Conservation (phyloP, 1,140 invertebrate genomes). For the Hestina assimilis region DNA sequence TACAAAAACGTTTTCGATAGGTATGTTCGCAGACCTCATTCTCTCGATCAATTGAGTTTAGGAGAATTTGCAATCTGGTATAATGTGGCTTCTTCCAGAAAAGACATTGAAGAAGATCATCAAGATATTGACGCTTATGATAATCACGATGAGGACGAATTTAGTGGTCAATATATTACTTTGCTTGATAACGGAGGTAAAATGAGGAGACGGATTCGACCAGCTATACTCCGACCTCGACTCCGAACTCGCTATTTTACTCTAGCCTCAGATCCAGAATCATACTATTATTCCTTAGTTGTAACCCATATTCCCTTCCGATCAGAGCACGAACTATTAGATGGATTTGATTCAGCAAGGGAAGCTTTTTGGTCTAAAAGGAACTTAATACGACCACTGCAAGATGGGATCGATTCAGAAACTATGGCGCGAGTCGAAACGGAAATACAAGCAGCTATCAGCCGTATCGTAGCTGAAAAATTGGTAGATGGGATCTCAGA, state of each 20-base stretch:
- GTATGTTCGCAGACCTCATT: conserved; percentile 1
- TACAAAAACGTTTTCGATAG: conserved; percentile 23
- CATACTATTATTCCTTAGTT: no score
- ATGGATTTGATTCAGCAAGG: no score
- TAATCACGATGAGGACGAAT: neutral
- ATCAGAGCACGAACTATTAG: no score
- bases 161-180: neutral
- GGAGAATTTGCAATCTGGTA: conserved; percentile 29
- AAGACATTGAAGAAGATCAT: neutral
- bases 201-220: neutral
- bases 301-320: no score
- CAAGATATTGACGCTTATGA: neutral
- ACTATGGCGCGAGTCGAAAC: no score
- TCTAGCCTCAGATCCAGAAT: neutral
- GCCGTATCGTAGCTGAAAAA: no score
- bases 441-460: no score
- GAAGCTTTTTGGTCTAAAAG: no score
- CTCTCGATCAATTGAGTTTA: conserved; percentile 26
- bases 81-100: neutral
- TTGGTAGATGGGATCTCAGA: no score
- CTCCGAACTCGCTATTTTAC: neutral
- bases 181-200: neutral
- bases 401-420: no score
- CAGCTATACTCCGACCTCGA: no score
- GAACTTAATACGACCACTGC: no score